Evolutionary conservation across 2,113 vertebrate species (phyloP), one percentile per base, ranked within the genome.

Genomic region (Dunckerocampus dactyliophorus): DNA sequence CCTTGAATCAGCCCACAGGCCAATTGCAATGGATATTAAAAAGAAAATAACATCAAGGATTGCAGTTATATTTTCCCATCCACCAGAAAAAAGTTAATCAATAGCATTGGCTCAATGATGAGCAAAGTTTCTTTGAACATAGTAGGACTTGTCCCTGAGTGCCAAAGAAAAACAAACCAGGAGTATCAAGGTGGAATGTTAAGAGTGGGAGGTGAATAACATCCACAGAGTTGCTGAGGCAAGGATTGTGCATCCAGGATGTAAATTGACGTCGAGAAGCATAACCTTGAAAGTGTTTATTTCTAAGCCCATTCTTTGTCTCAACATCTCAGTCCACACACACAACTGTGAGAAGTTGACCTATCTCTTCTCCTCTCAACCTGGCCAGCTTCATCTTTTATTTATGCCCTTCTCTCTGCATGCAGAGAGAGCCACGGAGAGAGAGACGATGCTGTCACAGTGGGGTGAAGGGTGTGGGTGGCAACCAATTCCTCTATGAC

Each of bases 351-450:
- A 47, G 43, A 52, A 46, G 49, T 47, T 67, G 57, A 52, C 69
- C 42, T 48, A 50, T 47, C 34, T 51, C 45, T 46, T 50, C 54
- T 71, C 76, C 48, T 70, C 75, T 70, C 72, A 77, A 71, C 76
- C 72, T 74, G 42, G 64, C 68, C 62, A 73, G 68, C 75, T 74
- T 85, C 71, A 85, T 88, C 58, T 85, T 85, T 88, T 89, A 89
- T 89, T 84, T 61, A 88, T 85, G 48, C 39, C 64, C 39, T 37
- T 58, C 58, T 28, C 59, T 80, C 61, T 71, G 69, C 63, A 69
- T 67, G 54, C 58, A 24, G 77, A 80, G 24, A 21, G 54, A 24
- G 48, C 47, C 53, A 57, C 66, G 63, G 46, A 31, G 74, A 68
- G 67, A 59, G 43, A 76, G 74, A 82, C 80, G 37, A 37, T 42